Base-by-base conservation (phyloP, 2,113 vertebrate species). In the Prolemur simus region DNA sequence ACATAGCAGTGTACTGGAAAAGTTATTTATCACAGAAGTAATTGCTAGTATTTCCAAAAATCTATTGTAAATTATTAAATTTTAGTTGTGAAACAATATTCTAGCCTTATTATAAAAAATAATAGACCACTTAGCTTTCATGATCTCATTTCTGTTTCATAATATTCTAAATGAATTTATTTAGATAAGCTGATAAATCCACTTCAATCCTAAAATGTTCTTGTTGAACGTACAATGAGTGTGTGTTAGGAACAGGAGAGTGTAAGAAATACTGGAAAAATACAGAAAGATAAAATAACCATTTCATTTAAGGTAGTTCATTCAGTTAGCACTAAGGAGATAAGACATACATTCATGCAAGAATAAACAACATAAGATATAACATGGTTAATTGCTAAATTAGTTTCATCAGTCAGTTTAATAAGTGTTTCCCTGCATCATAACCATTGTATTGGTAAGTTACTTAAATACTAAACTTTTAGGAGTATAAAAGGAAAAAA, bases 391-490 rank as follows among this genome's bases (percentile, higher is more conserved):
- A 78, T 64, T 87, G 39, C 88, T 83, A 32, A 45, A 88, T 39
- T 87, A 74, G 20, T 77, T 83, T 87, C 69, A 94, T 95, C 32
- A 32, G 4, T 74, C 90, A 94, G 10, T 84, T 77, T 49, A 37
- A 15, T 63, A 64, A 45, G 9, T 37, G 12, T 68, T 92, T 96
- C 68, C 23, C 63, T 92, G 17, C 7, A 68, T 54, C 45, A 45
- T 66, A 78, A 7, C 25, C 45, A 82, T 52, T 86, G 2, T 73
- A 47, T 95, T 64, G 13, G 37, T 68, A 11, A 82, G 60, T 45
- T 52, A 49, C 95, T 91, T 94, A 95, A 96, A 82, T 87, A 6
- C 6, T 86, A 64, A 86, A 90, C 21, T 89, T 78, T 89, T 56
- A 74, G 56, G 58, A 78, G 89, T 95, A 23, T 76, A 81, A 91